phyloP scores from a whole-genome alignment of 2,113 vertebrate species.

The Xyrauchen texanus region DNA sequence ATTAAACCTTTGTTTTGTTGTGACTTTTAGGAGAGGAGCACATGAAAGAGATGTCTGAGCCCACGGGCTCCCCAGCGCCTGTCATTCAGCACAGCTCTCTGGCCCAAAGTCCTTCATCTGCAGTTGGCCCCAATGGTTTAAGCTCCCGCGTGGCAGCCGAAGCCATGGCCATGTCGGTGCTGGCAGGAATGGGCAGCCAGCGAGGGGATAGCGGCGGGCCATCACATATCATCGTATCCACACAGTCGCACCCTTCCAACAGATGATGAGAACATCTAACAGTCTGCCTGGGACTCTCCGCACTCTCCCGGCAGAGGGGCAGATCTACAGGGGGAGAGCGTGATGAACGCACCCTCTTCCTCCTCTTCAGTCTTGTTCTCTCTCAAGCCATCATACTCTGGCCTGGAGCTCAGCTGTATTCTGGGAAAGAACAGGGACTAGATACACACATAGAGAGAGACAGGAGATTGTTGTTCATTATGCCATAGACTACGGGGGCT shows the following conservation, averaged over 20 bases:
- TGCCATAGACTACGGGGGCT: slow-evolving; percentile 80
- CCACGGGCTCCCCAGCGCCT: slow-evolving; percentile 85
- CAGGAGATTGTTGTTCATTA: slow-evolving; percentile 71
- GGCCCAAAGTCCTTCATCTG: slow-evolving; percentile 71
- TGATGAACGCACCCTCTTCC: too few relatives aligned
- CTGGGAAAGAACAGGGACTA: slow-evolving; percentile 73
- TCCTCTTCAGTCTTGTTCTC: slow-evolving; percentile 25
- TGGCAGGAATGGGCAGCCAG: slow-evolving; percentile 93
- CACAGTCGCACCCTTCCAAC: slow-evolving; percentile 92
- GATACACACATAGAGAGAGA: slow-evolving; percentile 39
- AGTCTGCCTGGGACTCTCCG: slow-evolving; percentile 54
- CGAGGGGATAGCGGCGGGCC: slow-evolving; percentile 76
- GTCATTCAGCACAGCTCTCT: slow-evolving; percentile 94
- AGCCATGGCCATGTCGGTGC: slow-evolving; percentile 92
- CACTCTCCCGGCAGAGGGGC: slow-evolving; percentile 51
- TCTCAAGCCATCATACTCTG: slow-evolving; percentile 63
- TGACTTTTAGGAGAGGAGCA: slow-evolving; percentile 81
- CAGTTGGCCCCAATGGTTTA: slow-evolving; percentile 81
- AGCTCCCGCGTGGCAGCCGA: slow-evolving; percentile 89
- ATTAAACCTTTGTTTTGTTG: not conserved
- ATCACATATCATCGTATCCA: slow-evolving; percentile 81
- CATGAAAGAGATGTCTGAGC: slow-evolving; percentile 88
- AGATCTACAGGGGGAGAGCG: not conserved
- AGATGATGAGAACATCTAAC: slow-evolving; percentile 86
- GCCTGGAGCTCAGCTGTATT: slow-evolving; percentile 70